Evolutionary conservation across 1,140 invertebrate genomes (phyloP).

Genomic region (Megalopta genalis): DNA sequence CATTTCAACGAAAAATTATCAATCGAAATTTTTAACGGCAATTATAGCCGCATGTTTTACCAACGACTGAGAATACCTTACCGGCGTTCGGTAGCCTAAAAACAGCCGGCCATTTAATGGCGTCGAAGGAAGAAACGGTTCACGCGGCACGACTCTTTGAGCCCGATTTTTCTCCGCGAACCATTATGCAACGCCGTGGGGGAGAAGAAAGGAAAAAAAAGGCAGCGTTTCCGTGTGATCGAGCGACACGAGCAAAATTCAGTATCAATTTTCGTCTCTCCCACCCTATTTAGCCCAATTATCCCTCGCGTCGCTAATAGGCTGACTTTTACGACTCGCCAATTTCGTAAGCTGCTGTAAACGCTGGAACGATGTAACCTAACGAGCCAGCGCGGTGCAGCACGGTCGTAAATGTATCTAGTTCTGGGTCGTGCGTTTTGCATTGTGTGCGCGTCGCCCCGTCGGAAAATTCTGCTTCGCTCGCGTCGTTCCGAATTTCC

Average conservation of each 20-base stretch:
- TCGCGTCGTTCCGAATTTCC: not conserved
- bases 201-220: not conserved
- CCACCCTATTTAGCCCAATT: conserved; percentile 47
- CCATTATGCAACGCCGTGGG: conserved; percentile 5
- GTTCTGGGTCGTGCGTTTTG: conserved; percentile 1
- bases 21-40: no score
- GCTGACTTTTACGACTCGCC: conserved; percentile 49
- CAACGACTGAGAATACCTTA: no score
- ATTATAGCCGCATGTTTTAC: no score
- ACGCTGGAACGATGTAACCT: conserved; percentile 23
- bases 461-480: not conserved
- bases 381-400: conserved; percentile 18
- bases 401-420: conserved; percentile 37
- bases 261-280: conserved; percentile 39
- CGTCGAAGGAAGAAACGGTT: not conserved
- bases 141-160: not conserved
- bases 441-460: conserved; percentile 7
- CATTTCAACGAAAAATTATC: not conserved
- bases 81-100: not conserved
- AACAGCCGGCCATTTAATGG: not conserved
- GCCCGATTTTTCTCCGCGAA: not conserved
- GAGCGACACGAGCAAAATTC: conserved; percentile 21
- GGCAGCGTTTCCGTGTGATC: not conserved
- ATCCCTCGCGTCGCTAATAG: conserved; percentile 51
- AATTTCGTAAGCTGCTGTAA: conserved; percentile 57